Percentiles rank a stretch among this genome's conserved stretches.
These are phyloP conservation scores for Drosophila quinaria DNA, from an alignment of 2,888 invertebrate species.

Conservation along the genomic window DNA sequence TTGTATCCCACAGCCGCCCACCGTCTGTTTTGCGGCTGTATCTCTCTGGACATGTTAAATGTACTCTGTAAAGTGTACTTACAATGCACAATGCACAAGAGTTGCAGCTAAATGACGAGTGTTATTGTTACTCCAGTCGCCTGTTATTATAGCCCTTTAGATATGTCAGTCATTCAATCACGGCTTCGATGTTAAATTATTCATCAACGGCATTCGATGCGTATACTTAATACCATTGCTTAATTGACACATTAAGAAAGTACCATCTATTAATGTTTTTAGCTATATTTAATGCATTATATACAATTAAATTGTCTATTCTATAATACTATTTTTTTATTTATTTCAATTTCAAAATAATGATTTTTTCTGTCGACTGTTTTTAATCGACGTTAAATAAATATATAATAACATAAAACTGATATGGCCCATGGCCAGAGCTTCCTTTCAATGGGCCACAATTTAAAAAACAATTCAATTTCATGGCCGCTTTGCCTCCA, in stretches of 20 bases:
- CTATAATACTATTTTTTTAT: too few relatives aligned
- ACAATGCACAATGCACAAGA: not conserved
- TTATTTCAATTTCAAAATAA: too few relatives aligned
- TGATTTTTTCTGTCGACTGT: too few relatives aligned
- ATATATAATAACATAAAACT: not conserved
- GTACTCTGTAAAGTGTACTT: not conserved
- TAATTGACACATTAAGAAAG: too few relatives aligned
- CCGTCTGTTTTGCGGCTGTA: not conserved
- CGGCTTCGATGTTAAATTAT: not conserved
- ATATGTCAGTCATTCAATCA: not conserved
- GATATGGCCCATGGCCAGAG: not conserved
- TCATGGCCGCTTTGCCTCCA: conserved; percentile 45
- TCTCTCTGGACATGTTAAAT: not conserved
- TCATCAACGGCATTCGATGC: conserved; percentile 8
- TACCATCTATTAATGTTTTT: too few relatives aligned
- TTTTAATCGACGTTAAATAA: too few relatives aligned
- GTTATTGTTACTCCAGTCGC: not conserved
- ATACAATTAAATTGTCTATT: too few relatives aligned
- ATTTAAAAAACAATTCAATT: conserved; percentile 53
- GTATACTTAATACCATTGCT: conserved; percentile 38
- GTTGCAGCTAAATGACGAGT: not conserved
- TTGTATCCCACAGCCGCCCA: conserved; percentile 6
- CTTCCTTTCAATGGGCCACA: conserved; percentile 8
- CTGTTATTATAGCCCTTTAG: not conserved
- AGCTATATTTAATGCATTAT: too few relatives aligned